Evolutionary conservation across 1,140 invertebrate species (phyloP).

Genomic region (Battus philenor): DNA sequence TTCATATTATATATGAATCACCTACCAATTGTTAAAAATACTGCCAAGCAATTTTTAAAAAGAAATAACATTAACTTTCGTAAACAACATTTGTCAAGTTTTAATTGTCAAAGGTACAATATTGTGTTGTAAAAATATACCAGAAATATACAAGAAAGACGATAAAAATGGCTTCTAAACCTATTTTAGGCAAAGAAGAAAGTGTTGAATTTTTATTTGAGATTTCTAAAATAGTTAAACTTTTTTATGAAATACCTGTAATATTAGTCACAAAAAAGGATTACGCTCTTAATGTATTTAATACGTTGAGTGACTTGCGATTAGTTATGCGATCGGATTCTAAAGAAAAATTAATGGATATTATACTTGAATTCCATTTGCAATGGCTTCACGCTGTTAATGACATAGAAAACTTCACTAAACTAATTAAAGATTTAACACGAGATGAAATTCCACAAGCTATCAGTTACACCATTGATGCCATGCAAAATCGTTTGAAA

Average conservation of each 20-base stretch:
- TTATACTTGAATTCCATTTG: slow-evolving; percentile 55
- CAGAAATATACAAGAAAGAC: too few relatives aligned
- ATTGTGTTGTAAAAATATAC: too few relatives aligned
- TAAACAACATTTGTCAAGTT: too few relatives aligned
- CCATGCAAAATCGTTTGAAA: slow-evolving; percentile 41
- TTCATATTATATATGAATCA: too few relatives aligned
- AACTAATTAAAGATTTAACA: slow-evolving; percentile 30
- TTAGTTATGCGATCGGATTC: slow-evolving; percentile 32
- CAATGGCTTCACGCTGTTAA: slow-evolving; percentile 54
- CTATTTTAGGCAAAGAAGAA: slow-evolving; percentile 28
- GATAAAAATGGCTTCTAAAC: slow-evolving; percentile 1
- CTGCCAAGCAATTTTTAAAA: too few relatives aligned
- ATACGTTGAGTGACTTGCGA: slow-evolving; percentile 46
- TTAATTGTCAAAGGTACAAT: too few relatives aligned
- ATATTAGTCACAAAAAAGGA: slow-evolving; percentile 58
- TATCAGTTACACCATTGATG: slow-evolving; percentile 54
- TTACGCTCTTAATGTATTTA: slow-evolving; percentile 55
- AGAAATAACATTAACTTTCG: too few relatives aligned
- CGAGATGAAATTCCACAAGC: slow-evolving; percentile 46
- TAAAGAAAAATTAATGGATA: slow-evolving; percentile 43
- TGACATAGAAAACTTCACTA: slow-evolving; percentile 53
- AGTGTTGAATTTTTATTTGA: slow-evolving; percentile 46
- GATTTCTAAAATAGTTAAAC: slow-evolving; percentile 55
- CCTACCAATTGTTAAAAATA: too few relatives aligned
- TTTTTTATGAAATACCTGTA: slow-evolving; percentile 55